Evolutionary conservation across 2,113 vertebrate genomes (phyloP).

Genomic region (Gopherus evgoodei): DNA sequence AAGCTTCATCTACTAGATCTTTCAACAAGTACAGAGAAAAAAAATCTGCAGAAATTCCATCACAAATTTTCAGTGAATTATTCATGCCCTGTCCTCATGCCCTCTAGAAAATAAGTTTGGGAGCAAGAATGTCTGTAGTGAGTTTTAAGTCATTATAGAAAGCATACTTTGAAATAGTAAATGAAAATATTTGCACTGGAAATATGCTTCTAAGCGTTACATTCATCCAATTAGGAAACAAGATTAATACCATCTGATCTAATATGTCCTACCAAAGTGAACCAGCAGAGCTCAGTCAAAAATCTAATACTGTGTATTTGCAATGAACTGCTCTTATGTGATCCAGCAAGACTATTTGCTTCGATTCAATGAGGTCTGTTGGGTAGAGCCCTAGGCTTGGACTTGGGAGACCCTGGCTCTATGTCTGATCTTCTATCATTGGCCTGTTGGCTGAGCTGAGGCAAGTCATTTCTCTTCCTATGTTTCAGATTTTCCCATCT

Average conservation of each 20-base stretch:
- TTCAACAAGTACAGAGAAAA: background rate
- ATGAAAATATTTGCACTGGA: background rate
- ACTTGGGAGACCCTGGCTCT: background rate
- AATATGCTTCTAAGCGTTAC: background rate
- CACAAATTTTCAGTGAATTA: conserved; percentile 1
- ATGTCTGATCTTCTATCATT: background rate
- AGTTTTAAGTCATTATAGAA: background rate
- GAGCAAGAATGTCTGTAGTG: background rate
- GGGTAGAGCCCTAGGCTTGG: no score
- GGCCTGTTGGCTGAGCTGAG: background rate
- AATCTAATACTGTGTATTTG: background rate
- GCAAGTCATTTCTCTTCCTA: background rate
- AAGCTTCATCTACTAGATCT: background rate
- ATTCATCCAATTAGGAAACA: background rate
- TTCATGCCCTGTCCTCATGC: background rate
- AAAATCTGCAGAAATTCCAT: background rate
- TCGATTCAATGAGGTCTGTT: background rate
- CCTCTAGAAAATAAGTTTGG: background rate
- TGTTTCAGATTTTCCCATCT: background rate
- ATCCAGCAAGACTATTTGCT: background rate
- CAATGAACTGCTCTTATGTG: background rate
- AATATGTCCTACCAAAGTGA: background rate
- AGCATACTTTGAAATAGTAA: background rate
- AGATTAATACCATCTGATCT: background rate
- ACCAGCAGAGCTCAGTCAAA: background rate